Evolutionary conservation across 2,113 vertebrate species (phyloP).

Genomic region (Hoplias malabaricus): DNA sequence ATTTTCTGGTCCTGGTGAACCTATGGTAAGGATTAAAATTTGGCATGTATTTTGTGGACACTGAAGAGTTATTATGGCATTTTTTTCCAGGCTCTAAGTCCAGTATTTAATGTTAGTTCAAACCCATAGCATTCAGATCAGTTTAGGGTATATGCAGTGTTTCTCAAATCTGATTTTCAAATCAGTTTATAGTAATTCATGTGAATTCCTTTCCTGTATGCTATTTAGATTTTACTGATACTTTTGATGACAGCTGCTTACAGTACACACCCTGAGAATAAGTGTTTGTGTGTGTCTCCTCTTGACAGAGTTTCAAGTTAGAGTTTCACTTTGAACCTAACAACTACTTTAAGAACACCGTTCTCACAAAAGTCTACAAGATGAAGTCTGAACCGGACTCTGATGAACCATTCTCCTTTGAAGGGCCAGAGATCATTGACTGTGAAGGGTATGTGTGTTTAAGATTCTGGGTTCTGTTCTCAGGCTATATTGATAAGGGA

Average conservation of each 20-base stretch:
- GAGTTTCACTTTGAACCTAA: constrained; percentile 97
- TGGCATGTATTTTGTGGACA: neutral
- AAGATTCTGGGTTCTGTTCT: too few relatives aligned
- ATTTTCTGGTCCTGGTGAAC: constrained; percentile 91
- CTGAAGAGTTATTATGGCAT: neutral
- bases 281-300: neutral
- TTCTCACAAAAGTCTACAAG: constrained; percentile 96
- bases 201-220: neutral
- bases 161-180: neutral
- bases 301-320: constrained; percentile 89
- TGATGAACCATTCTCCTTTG: constrained; percentile 94
- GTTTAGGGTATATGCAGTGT: too few relatives aligned
- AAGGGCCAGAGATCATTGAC: constrained; percentile 95
- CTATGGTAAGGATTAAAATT: constrained; percentile 81
- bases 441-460: constrained; percentile 91
- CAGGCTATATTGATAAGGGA: too few relatives aligned
- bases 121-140: too few relatives aligned
- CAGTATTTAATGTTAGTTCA: too few relatives aligned
- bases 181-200: neutral
- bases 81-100: neutral
- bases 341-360: constrained; percentile 88
- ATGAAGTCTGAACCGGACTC: constrained; percentile 96
- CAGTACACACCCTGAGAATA: neutral
- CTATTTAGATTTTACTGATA: neutral
- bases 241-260: neutral